Conservation (phyloP, 1,140 invertebrate species). For the Trypoxylus dichotomus region DNA sequence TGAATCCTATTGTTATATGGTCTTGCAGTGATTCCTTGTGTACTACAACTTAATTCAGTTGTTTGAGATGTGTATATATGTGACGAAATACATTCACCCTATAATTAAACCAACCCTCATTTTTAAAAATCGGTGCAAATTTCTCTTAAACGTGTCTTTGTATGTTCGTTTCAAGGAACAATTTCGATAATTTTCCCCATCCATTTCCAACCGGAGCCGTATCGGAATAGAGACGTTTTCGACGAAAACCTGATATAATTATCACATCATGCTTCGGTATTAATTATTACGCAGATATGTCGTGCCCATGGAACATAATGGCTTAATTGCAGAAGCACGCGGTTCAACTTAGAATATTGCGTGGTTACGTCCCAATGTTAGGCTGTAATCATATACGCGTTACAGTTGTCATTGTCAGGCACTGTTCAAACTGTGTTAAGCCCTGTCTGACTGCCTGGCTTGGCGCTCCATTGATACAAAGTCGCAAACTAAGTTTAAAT, state of each 20-base stretch:
- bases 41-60: too few relatives aligned
- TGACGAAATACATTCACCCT: too few relatives aligned
- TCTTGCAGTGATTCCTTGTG: too few relatives aligned
- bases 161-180: background rate
- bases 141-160: background rate
- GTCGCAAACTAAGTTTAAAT: conserved; percentile 39
- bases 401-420: conserved; percentile 39
- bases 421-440: conserved; percentile 10
- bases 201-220: background rate
- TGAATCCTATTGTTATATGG: too few relatives aligned
- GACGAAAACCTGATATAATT: conserved; percentile 21
- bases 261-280: conserved; percentile 21
- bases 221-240: background rate
- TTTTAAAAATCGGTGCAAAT: too few relatives aligned
- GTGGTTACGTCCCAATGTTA: conserved; percentile 27
- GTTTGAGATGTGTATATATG: too few relatives aligned
- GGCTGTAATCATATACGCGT: conserved; percentile 38
- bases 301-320: conserved; percentile 1
- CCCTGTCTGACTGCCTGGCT: background rate
- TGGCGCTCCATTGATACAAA: conserved; percentile 31
- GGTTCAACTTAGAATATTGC: conserved; percentile 18
- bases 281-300: conserved; percentile 23
- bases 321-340: conserved; percentile 22
- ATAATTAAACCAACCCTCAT: too few relatives aligned
- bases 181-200: background rate